Evolutionary conservation across 2,113 vertebrate species (phyloP), one percentile per base, ranked within the genome.

Genomic region (Strix aluco): DNA sequence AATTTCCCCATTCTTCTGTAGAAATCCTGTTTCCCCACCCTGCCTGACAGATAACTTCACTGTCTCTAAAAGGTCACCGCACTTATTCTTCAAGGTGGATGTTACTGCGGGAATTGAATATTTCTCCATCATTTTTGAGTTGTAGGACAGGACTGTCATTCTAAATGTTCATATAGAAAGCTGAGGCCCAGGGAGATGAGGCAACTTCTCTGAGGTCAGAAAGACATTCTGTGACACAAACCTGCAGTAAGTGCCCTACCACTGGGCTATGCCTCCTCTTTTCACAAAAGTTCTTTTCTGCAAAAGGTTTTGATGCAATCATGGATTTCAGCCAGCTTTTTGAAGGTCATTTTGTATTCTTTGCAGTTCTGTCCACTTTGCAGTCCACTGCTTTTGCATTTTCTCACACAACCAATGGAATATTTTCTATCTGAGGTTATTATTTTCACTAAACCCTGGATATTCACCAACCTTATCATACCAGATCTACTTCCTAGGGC

Each of bases 81-180:
- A 46, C 34, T 85, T 70, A 79, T 94, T 96, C 90, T 92, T 96
- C 87, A 94, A 95, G 78, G 81, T 85, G 81, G 36, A 57, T 87
- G 32, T 88, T 95, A 77, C 86, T 59, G 32, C 78, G 95, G 78
- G 89, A 91, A 77, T 5, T 77, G 81, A 95, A 87, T 94, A 95
- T 92, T 91, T 95, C 51, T 94, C 69, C 75, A 71, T 96, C 58
- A 79, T 91, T 90, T 96, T 82, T 85, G 73, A 95, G 46, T 65
- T 79, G 86, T 87, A 51, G 54, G 61, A 85, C 26, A 87, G 91
- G 73, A 46, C 66, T 92, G 78, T 81, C 62, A 72, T 92, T 92
- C 83, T 81, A 46, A 95, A 81, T 66, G 70, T 87, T 80, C 84
- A 61, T 62, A 58, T 40, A 80, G 65, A 91, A 92, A 85, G 32